Base-by-base conservation (phyloP, 2,113 vertebrate genomes). In the Nannospalax galili region DNA sequence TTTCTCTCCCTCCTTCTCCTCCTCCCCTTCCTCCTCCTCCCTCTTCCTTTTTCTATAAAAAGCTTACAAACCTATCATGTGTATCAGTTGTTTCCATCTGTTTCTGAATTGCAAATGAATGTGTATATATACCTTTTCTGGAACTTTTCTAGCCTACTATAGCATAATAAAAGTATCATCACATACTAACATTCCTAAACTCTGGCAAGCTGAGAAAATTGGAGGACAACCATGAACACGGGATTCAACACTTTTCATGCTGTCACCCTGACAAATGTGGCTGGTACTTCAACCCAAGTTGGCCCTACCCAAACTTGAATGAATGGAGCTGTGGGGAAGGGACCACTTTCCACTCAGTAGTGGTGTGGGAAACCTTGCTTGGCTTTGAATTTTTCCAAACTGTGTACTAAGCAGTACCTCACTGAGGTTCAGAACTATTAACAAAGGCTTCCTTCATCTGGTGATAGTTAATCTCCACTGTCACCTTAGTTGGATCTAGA, bases 131-230 rank as follows among this genome's bases (percentile, higher is more conserved):
- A 1, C 37, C 19, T 45, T 17, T 35, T 65, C 5, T 52, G 56
- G 85, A 94, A 92, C 45, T 91, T 80, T 90, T 77, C 79, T 85
- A 73, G 45, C n/a, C 67, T 74, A 74, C 16, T 75, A 69, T 35
- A 60, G 37, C 7, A 78, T 64, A 82, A 16, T 64, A 74, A 77
- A 72, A 45, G 62, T 81, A 74, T 56, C 62, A 78, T 88, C 11
- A 70, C 30, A 58, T 52, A 56, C 37, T 20, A 15, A 35, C 32
- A 84, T n/a, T 84, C 42, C n/a, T 84, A 40, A 62, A 77, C 8
- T 82, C 24, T 58, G 30, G 19, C 17, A 72, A 32, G 37, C 7
- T 67, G 45, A 48, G 32, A 73, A 80, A 80, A 10, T 20, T 79
- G 72, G 40, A 35, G 84, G 64, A 28, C 48, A 80, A 4, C 17